Conservation (phyloP, 2,113 vertebrate species). For the Argyrosomus japonicus region DNA sequence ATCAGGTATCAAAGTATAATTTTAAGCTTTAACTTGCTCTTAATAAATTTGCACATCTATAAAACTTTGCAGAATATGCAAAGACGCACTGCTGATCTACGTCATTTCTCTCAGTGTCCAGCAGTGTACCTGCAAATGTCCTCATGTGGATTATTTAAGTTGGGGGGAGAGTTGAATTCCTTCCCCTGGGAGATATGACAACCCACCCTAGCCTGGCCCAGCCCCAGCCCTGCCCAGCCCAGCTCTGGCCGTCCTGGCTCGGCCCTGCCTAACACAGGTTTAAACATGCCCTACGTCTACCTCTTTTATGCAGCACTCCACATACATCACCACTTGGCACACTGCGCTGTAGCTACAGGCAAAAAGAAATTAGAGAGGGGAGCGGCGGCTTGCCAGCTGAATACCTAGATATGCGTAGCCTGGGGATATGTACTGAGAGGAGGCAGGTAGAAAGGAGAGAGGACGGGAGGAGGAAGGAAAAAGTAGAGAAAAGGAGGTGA, state of each 20-base stretch:
- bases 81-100: background rate
- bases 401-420: conserved; percentile 57
- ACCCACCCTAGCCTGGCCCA: background rate
- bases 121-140: conserved; percentile 1
- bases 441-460: conserved; percentile 6
- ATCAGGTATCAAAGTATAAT: too few relatives aligned
- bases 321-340: conserved; percentile 66
- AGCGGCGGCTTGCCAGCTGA: conserved; percentile 42
- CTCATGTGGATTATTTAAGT: background rate
- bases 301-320: conserved; percentile 5
- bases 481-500: background rate
- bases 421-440: conserved; percentile 3
- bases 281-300: conserved; percentile 27
- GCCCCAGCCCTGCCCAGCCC: background rate
- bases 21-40: too few relatives aligned
- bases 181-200: conserved; percentile 4
- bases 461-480: background rate
- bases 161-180: conserved; percentile 25
- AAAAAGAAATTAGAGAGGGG: conserved; percentile 66
- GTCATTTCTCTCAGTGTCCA: background rate
- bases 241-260: background rate
- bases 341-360: conserved; percentile 40
- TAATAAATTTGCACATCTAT: background rate
- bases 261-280: conserved; percentile 45
- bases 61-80: background rate